A percentile compares a stretch with the other conserved stretches of the same genome.
Conservation (phyloP, 2,113 vertebrate species). For the Microcebus griseorufus region DNA sequence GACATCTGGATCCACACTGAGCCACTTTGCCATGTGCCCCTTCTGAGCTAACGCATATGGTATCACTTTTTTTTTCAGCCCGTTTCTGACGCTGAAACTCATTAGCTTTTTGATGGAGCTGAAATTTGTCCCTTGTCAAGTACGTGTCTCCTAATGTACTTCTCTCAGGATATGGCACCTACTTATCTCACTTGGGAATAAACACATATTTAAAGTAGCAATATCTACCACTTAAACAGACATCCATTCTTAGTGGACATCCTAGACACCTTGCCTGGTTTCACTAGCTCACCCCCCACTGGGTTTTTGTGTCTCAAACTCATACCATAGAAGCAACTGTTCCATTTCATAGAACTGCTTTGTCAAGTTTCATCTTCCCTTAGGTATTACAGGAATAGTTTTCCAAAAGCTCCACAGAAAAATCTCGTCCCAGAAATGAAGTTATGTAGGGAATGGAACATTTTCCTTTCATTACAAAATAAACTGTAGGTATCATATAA, state of each 20-base stretch:
- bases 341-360: background rate
- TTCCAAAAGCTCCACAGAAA: background rate
- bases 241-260: fast-evolving
- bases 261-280: background rate
- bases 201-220: background rate
- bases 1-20: background rate
- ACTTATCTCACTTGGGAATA: background rate
- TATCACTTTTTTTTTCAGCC: background rate
- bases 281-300: background rate
- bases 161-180: background rate
- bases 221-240: background rate
- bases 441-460: background rate
- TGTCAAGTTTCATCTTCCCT: background rate
- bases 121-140: background rate
- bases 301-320: background rate
- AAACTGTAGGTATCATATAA: background rate
- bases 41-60: too few relatives aligned
- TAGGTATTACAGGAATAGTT: background rate
- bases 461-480: conserved; percentile 13
- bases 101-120: background rate
- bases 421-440: background rate
- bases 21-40: too few relatives aligned
- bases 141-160: background rate
- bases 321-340: background rate
- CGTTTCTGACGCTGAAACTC: too few relatives aligned